phyloP scores from a whole-genome alignment of 2,888 invertebrate genomes.

The Chloroclysta siterata region DNA sequence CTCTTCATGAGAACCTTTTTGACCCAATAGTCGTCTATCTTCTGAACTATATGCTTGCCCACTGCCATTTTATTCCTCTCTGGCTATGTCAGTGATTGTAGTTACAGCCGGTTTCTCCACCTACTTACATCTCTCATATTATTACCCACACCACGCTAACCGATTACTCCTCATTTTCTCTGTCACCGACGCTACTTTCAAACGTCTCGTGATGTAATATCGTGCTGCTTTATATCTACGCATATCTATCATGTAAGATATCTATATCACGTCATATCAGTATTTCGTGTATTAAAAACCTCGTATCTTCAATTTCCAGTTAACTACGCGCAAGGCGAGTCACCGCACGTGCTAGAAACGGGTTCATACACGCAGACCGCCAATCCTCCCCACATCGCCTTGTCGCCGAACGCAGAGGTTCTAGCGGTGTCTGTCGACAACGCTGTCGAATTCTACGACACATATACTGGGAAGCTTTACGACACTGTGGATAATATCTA shows the following conservation, averaged over 20 bases:
- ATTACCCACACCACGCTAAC: neutral
- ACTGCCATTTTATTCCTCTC: neutral
- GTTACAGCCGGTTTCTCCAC: neutral
- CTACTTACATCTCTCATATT: neutral
- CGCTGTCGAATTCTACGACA: slow-evolving; percentile 89
- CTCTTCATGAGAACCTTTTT: neutral
- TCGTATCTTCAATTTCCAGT: slow-evolving; percentile 81
- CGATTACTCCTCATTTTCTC: neutral
- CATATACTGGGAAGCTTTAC: slow-evolving; percentile 87
- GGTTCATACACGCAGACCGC: slow-evolving; percentile 86
- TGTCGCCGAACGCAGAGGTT: slow-evolving; percentile 92
- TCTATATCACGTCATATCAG: neutral
- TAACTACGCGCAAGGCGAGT: slow-evolving; percentile 91
- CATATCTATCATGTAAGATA: neutral
- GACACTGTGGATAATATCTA: slow-evolving; percentile 88
- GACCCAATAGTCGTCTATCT: neutral
- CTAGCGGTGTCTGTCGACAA: slow-evolving; percentile 88
- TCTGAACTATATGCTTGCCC: neutral
- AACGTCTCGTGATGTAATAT: neutral
- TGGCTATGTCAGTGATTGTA: neutral
- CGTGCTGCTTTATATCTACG: neutral
- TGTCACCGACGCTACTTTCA: neutral
- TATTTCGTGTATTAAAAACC: neutral
- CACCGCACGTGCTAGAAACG: slow-evolving; percentile 88
- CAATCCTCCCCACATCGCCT: slow-evolving; percentile 85